Conservation (phyloP, 2,797 vertebrate genomes). For the Ataeniobius toweri region DNA sequence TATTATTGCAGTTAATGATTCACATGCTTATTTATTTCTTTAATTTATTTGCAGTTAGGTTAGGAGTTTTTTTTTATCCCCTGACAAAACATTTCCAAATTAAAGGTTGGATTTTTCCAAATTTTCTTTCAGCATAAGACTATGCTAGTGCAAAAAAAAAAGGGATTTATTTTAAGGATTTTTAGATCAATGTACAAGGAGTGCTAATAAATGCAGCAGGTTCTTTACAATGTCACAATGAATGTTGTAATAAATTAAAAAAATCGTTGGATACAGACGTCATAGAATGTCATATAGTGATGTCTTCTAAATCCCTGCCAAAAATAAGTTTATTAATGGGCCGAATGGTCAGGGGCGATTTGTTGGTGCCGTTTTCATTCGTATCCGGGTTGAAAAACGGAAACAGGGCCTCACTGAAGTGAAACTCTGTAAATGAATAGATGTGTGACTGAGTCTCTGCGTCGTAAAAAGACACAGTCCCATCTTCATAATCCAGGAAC, state of each 20-base stretch:
- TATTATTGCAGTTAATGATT: too few relatives aligned
- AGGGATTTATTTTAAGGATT: not conserved
- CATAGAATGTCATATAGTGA: slow-evolving; percentile 62
- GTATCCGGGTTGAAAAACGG: slow-evolving; percentile 78
- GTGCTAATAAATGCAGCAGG: not conserved
- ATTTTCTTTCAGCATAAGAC: not conserved
- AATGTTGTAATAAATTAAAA: not conserved
- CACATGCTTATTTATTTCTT: not conserved
- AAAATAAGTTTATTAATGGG: slow-evolving; percentile 29
- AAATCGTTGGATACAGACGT: not conserved
- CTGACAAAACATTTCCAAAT: not conserved
- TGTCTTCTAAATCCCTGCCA: slow-evolving; percentile 41
- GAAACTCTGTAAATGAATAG: slow-evolving; percentile 66
- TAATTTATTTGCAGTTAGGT: not conserved
- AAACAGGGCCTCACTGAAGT: slow-evolving; percentile 67
- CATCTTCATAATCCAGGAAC: slow-evolving; percentile 73
- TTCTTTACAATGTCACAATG: not conserved
- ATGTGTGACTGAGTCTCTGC: slow-evolving; percentile 62
- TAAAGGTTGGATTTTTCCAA: not conserved
- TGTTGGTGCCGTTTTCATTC: slow-evolving; percentile 62
- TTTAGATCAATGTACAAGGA: not conserved
- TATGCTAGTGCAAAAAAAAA: not conserved
- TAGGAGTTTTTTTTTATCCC: not conserved
- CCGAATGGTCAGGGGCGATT: slow-evolving; percentile 63
- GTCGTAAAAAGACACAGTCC: slow-evolving; percentile 74